phyloP scores from a whole-genome alignment of 1,140 invertebrate species.

The Mactra quadrangularis region DNA sequence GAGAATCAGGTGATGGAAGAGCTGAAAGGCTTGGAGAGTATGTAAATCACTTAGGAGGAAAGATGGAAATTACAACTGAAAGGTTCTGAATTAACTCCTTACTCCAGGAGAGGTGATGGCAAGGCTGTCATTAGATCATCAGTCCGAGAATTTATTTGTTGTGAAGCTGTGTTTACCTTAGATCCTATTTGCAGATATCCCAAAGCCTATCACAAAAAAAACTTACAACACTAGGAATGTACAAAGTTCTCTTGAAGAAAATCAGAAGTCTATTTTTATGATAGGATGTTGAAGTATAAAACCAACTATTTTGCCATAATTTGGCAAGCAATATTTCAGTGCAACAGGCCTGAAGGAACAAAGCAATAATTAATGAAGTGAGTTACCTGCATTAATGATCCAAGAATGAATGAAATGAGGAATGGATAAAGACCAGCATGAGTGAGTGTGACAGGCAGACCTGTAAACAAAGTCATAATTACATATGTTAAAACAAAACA shows the following conservation, averaged over 20 bases:
- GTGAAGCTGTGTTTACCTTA: conserved; percentile 84
- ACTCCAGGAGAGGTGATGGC: conserved; percentile 88
- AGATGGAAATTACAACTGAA: conserved; percentile 89
- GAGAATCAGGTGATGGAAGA: conserved; percentile 88
- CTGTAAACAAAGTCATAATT: too few species aligned
- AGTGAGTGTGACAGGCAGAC: conserved; percentile 77
- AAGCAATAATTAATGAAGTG: too few species aligned
- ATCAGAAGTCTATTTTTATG: too few species aligned
- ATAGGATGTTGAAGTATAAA: too few species aligned
- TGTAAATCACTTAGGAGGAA: conserved; percentile 83
- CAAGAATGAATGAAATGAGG: conserved; percentile 75
- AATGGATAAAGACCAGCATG: conserved; percentile 78
- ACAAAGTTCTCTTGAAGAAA: too few species aligned
- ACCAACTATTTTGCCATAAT: too few species aligned
- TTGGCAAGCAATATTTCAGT: too few species aligned
- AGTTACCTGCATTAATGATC: conserved; percentile 76
- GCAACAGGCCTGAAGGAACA: too few species aligned
- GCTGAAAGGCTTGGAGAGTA: conserved; percentile 84
- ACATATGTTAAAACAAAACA: too few species aligned
- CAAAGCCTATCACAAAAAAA: too few species aligned
- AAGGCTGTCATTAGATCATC: conserved; percentile 87
- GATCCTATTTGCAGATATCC: too few species aligned
- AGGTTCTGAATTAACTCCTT: conserved; percentile 88
- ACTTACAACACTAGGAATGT: too few species aligned
- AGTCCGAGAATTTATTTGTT: conserved; percentile 88